Percentiles rank a stretch among this genome's conserved stretches.
phyloP scores from a whole-genome alignment of 2,113 vertebrate species.

The Polypterus senegalus region DNA sequence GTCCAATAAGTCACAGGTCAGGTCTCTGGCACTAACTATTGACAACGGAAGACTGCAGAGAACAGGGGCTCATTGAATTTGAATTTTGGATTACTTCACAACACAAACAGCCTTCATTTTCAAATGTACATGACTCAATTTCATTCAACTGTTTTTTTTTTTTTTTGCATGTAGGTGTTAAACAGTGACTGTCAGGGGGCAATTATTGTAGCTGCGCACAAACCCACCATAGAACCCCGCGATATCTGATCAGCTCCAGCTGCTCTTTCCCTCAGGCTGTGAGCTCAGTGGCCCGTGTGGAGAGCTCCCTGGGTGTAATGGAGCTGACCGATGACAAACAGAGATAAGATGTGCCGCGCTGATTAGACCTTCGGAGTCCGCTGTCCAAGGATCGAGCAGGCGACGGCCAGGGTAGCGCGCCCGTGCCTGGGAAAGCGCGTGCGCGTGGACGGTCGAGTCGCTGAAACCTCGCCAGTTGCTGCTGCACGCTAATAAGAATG shows the following conservation, averaged over 20 bases:
- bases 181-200: too few species aligned
- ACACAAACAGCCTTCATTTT: too few species aligned
- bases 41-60: too few species aligned
- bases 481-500: slow-evolving; percentile 7
- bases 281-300: slow-evolving; percentile 4
- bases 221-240: too few species aligned
- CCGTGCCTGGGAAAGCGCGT: not conserved
- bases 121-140: too few species aligned
- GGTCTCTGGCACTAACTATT: too few species aligned
- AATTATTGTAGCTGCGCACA: too few species aligned
- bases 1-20: too few species aligned
- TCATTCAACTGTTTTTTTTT: too few species aligned
- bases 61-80: too few species aligned
- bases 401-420: not conserved
- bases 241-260: slow-evolving; percentile 6
- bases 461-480: not conserved
- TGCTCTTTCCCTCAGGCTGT: slow-evolving; percentile 2
- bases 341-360: slow-evolving; percentile 8
- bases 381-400: not conserved
- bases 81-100: too few species aligned
- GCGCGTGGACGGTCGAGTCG: not conserved
- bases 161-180: too few species aligned
- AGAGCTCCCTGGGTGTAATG: slow-evolving; percentile 8
- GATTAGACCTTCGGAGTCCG: not conserved
- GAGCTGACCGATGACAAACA: slow-evolving; percentile 9